phyloP scores from a whole-genome alignment of 2,797 vertebrate species.

The Todus mexicanus region DNA sequence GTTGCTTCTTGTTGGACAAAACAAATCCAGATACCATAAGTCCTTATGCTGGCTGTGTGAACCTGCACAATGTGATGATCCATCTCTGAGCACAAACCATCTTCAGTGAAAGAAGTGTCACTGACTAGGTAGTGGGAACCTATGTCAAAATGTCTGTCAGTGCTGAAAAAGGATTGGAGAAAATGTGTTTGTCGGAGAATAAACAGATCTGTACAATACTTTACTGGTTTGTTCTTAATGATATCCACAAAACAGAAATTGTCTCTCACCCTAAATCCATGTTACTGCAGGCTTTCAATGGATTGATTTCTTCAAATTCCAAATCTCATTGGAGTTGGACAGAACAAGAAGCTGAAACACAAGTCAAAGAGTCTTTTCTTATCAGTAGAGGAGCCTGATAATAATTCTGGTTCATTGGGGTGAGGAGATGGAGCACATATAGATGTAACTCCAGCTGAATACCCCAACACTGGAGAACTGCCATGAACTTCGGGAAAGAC shows the following conservation, averaged over 20 bases:
- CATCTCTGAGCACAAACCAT: background rate
- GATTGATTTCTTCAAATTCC: background rate
- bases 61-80: background rate
- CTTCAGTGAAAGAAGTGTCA: background rate
- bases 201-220: background rate
- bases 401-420: background rate
- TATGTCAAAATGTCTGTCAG: background rate
- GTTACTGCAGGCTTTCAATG: background rate
- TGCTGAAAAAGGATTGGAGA: background rate
- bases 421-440: background rate
- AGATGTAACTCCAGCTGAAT: background rate
- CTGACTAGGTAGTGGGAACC: background rate
- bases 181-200: background rate
- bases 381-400: background rate
- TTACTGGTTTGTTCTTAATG: background rate
- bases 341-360: background rate
- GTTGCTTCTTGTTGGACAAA: background rate
- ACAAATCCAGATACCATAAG: background rate
- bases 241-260: background rate
- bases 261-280: background rate
- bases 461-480: background rate
- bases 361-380: background rate
- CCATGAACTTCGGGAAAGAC: background rate
- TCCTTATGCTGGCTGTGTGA: background rate
- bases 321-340: background rate